These are phyloP conservation scores for Lamellibrachia columna DNA, from an alignment of 2,888 invertebrate genomes.

Conservation along the genomic window DNA sequence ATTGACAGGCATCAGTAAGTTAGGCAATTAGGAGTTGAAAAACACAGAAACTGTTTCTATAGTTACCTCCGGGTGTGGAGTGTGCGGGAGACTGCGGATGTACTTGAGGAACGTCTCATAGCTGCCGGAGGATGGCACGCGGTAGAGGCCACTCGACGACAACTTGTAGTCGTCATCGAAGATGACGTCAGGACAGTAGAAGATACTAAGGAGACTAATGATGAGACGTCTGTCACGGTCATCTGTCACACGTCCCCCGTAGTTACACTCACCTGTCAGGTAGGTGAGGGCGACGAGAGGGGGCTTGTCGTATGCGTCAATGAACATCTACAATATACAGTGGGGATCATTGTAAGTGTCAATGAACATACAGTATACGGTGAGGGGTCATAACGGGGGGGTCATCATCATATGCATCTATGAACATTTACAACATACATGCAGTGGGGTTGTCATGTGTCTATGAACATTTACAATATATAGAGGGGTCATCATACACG, in stretches of 20 bases:
- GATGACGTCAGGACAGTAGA: constrained; percentile 57
- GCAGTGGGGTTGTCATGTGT: too few species aligned
- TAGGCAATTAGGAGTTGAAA: too few species aligned
- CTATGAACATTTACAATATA: too few species aligned
- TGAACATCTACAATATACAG: background rate
- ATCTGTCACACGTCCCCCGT: constrained; percentile 65
- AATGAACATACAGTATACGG: too few species aligned
- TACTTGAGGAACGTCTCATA: constrained; percentile 61
- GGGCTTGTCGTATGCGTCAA: constrained; percentile 58
- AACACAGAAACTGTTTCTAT: too few species aligned
- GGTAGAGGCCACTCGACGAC: constrained; percentile 59
- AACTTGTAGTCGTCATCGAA: constrained; percentile 54
- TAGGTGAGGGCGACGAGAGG: constrained; percentile 64
- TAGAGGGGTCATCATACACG: too few species aligned
- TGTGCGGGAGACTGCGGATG: constrained; percentile 60
- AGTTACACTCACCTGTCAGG: constrained; percentile 65
- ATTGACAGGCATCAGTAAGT: too few species aligned
- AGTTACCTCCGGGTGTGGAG: constrained; percentile 62
- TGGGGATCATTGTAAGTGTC: background rate
- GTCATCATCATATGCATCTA: too few species aligned
- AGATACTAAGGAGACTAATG: constrained; percentile 57
- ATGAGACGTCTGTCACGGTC: constrained; percentile 63
- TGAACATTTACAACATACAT: too few species aligned
- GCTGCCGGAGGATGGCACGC: constrained; percentile 55
- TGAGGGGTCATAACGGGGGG: too few species aligned